A percentile compares a stretch with the other conserved stretches of the same genome.
phyloP scores from a whole-genome alignment of 2,113 vertebrate genomes.

The Cyprinus carpio region DNA sequence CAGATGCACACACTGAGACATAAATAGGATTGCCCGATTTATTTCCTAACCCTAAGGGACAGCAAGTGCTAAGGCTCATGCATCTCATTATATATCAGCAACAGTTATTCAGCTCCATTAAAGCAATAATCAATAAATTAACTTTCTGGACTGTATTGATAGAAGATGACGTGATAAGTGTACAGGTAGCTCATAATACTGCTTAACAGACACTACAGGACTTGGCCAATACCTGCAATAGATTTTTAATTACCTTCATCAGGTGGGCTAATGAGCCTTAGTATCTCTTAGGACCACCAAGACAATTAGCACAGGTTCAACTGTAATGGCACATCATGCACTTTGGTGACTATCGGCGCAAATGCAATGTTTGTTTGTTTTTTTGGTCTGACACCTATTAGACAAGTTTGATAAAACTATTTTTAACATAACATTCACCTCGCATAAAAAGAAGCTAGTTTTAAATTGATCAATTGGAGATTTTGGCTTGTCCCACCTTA shows the following conservation, averaged over 20 bases:
- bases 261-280: conserved; percentile 34
- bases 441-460: not conserved
- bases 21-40: not conserved
- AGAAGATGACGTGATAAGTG: not conserved
- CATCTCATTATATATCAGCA: not conserved
- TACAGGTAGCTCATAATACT: conserved; percentile 1
- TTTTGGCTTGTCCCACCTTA: not conserved
- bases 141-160: not conserved
- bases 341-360: not conserved
- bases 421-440: not conserved
- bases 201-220: conserved; percentile 1
- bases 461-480: not conserved
- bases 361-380: not conserved
- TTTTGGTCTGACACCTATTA: not conserved
- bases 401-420: not conserved
- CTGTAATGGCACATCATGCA: not conserved
- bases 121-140: conserved; percentile 16
- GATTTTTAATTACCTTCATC: conserved; percentile 47
- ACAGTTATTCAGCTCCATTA: not conserved
- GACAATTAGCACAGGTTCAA: conserved; percentile 3
- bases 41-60: not conserved
- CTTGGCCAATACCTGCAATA: not conserved
- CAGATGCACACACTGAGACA: not conserved
- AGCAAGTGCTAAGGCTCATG: not conserved
- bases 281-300: not conserved